These are phyloP conservation scores for Dissostichus mawsoni DNA, from an alignment of 2,113 vertebrate genomes.

Conservation along the genomic window DNA sequence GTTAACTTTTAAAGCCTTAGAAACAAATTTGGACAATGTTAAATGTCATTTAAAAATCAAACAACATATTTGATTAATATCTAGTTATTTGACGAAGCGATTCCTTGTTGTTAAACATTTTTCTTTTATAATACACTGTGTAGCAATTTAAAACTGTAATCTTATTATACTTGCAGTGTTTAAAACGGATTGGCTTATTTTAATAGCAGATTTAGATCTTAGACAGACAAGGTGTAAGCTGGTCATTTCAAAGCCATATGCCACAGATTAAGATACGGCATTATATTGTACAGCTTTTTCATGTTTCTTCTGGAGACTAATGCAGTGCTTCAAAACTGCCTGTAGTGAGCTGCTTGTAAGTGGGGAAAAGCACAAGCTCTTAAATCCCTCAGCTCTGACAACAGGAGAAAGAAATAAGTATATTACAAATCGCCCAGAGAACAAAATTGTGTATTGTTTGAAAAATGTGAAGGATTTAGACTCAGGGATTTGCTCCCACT, in stretches of 20 bases:
- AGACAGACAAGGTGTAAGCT: slow-evolving; percentile 80
- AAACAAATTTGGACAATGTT: slow-evolving; percentile 1
- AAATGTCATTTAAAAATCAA: slow-evolving; percentile 21
- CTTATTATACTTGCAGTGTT: slow-evolving; percentile 80
- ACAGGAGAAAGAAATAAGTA: slow-evolving; percentile 72
- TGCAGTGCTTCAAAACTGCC: slow-evolving; percentile 56
- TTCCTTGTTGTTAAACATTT: slow-evolving; percentile 26
- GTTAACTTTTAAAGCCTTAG: neutral
- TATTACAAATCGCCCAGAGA: slow-evolving; percentile 68
- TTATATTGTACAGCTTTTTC: slow-evolving; percentile 42
- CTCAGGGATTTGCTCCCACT: slow-evolving; percentile 70
- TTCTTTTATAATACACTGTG: slow-evolving; percentile 33
- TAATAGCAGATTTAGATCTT: slow-evolving; percentile 82
- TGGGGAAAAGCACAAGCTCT: slow-evolving; percentile 62
- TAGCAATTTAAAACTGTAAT: slow-evolving; percentile 77
- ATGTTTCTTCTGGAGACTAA: slow-evolving; percentile 67
- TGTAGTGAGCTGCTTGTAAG: slow-evolving; percentile 65
- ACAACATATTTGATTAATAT: slow-evolving; percentile 23
- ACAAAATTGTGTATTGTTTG: slow-evolving; percentile 76
- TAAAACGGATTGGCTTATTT: slow-evolving; percentile 81
- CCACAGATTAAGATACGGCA: slow-evolving; percentile 77
- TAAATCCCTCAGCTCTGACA: slow-evolving; percentile 67
- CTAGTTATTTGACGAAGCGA: slow-evolving; percentile 34
- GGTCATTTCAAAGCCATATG: slow-evolving; percentile 83
- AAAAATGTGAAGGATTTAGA: slow-evolving; percentile 73